Evolutionary conservation across 1,140 invertebrate species (phyloP).

Genomic region (Harlomillsia oculata): DNA sequence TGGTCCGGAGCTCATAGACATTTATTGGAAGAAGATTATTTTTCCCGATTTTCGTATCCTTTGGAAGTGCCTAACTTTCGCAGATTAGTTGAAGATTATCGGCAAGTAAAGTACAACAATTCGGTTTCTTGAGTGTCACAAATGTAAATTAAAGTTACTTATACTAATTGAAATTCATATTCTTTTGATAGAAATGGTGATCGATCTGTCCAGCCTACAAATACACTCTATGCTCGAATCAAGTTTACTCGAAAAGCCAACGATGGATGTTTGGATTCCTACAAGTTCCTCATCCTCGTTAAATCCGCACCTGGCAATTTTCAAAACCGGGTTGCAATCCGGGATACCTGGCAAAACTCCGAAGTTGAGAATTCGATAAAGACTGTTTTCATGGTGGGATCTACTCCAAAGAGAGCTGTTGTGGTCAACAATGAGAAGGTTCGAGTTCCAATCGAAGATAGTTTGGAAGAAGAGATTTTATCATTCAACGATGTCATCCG

Average conservation of each 20-base stretch:
- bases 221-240: constrained; percentile 9
- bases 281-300: constrained; percentile 62
- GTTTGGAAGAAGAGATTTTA: constrained; percentile 53
- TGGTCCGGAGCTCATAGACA: constrained; percentile 57
- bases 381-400: constrained; percentile 67
- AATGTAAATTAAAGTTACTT: neutral
- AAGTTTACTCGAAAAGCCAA: constrained; percentile 6
- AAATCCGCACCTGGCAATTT: constrained; percentile 72
- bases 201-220: constrained; percentile 14
- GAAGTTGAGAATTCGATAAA: constrained; percentile 60
- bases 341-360: constrained; percentile 72
- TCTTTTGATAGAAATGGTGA: constrained; percentile 15
- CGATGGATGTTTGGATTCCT: constrained; percentile 15
- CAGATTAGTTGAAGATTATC: constrained; percentile 23
- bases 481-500: constrained; percentile 70
- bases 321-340: constrained; percentile 57
- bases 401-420: neutral
- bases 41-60: constrained; percentile 57
- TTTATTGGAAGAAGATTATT: constrained; percentile 55
- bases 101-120: constrained; percentile 3
- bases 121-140: neutral
- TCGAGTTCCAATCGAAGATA: constrained; percentile 8
- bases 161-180: neutral
- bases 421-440: neutral
- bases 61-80: constrained; percentile 41